Percentiles rank a stretch among this genome's conserved stretches.
Evolutionary conservation across 1,140 invertebrate genomes (phyloP).

Genomic region (Drosophila tropicalis): DNA sequence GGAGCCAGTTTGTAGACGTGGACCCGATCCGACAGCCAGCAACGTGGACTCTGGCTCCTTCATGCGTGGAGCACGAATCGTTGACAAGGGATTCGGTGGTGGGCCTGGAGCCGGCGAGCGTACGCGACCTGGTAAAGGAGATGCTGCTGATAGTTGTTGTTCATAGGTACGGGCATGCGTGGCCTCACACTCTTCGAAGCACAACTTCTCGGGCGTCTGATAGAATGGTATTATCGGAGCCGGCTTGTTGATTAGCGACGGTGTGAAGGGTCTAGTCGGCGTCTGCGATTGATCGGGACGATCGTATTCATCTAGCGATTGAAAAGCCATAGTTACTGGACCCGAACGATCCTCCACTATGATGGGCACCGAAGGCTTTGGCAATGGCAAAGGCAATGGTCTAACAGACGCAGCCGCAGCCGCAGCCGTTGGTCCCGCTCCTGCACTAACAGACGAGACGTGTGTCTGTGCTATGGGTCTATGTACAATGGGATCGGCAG

Average conservation of each 20-base stretch:
- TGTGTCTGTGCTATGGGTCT: slow-evolving; percentile 72
- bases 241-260: slow-evolving; percentile 87
- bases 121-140: slow-evolving; percentile 85
- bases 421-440: slow-evolving; percentile 21
- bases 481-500: slow-evolving; percentile 55
- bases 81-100: slow-evolving; percentile 85
- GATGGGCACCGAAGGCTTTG: slow-evolving; percentile 70
- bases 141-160: slow-evolving; percentile 80
- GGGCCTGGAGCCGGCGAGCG: slow-evolving; percentile 86
- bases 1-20: slow-evolving; percentile 69
- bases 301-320: slow-evolving; percentile 85
- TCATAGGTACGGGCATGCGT: slow-evolving; percentile 85
- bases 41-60: slow-evolving; percentile 81
- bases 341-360: slow-evolving; percentile 73
- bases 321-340: slow-evolving; percentile 84
- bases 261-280: slow-evolving; percentile 84
- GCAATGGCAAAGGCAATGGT: slow-evolving; percentile 38
- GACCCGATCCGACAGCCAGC: slow-evolving; percentile 31
- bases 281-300: slow-evolving; percentile 82
- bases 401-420: slow-evolving; percentile 36
- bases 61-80: slow-evolving; percentile 85
- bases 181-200: slow-evolving; percentile 85
- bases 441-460: slow-evolving; percentile 53
- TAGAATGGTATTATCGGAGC: slow-evolving; percentile 87
- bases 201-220: slow-evolving; percentile 86